Evolutionary conservation across 2,888 invertebrate species (phyloP).

Genomic region (Pristionchus fissidentatus): DNA sequence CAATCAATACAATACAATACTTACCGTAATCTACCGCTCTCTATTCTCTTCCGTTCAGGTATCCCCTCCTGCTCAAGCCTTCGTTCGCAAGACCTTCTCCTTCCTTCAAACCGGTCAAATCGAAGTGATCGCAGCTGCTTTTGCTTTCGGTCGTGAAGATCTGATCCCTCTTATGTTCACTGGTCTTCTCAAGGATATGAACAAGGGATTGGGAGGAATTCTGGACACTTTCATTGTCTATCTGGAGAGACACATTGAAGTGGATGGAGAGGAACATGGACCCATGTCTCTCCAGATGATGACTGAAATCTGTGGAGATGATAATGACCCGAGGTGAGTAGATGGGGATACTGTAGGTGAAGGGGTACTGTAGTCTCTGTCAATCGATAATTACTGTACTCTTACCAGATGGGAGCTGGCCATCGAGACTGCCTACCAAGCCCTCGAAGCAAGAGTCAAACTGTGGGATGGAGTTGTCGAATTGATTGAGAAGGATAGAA

Average conservation of each 20-base stretch:
- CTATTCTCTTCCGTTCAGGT: not conserved
- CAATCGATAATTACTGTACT: not conserved
- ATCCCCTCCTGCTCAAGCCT: slow-evolving; percentile 50
- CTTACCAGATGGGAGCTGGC: slow-evolving; percentile 51
- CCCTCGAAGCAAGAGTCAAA: slow-evolving; percentile 52
- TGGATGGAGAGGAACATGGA: slow-evolving; percentile 49
- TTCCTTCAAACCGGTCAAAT: slow-evolving; percentile 47
- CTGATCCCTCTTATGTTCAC: slow-evolving; percentile 49
- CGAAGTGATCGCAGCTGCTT: slow-evolving; percentile 52
- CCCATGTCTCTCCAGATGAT: slow-evolving; percentile 49
- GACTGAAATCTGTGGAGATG: slow-evolving; percentile 48
- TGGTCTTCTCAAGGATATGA: slow-evolving; percentile 47
- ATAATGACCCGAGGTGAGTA: slow-evolving; percentile 40
- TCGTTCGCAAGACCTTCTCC: slow-evolving; percentile 52
- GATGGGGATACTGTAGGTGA: not conserved
- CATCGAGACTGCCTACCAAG: slow-evolving; percentile 52
- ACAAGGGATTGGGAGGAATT: slow-evolving; percentile 44
- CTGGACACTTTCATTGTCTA: slow-evolving; percentile 49
- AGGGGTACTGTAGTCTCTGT: not conserved
- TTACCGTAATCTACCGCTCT: not conserved
- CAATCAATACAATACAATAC: too few relatives aligned
- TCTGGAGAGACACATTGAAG: slow-evolving; percentile 48
- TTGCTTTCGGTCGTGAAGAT: slow-evolving; percentile 54
- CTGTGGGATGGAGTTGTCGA: slow-evolving; percentile 57
- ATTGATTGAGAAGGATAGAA: slow-evolving; percentile 31